Evolutionary conservation across 2,113 vertebrate species (phyloP).

Genomic region (Madoqua kirkii): DNA sequence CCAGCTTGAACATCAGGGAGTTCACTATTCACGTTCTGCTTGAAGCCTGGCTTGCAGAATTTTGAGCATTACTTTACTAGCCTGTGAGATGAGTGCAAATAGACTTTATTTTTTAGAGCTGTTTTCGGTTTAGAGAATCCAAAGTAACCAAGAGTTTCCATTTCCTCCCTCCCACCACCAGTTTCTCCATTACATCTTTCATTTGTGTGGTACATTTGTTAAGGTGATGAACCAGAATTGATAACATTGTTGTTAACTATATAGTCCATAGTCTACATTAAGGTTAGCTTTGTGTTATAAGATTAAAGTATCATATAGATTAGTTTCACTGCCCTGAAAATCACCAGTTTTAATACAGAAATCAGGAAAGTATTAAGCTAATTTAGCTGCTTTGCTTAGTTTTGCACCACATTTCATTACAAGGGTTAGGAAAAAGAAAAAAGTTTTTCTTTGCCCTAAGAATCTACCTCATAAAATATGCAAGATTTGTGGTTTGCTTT

Average conservation of each 20-base stretch:
- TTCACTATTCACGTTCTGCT: no score
- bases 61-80: no score
- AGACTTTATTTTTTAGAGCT: not conserved
- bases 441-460: not conserved
- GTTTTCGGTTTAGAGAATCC: not conserved
- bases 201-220: not conserved
- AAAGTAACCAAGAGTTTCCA: not conserved
- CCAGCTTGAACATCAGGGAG: no score
- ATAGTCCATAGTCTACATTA: not conserved
- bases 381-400: not conserved
- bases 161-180: not conserved
- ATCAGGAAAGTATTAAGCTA: not conserved
- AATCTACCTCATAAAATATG: not conserved
- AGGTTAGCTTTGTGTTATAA: not conserved
- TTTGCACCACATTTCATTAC: not conserved
- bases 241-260: not conserved
- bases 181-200: not conserved
- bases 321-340: not conserved
- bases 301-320: not conserved
- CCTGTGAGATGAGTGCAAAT: not conserved
- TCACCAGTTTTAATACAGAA: constrained; percentile 12
- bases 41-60: no score
- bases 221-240: not conserved
- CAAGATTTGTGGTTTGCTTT: constrained; percentile 12
- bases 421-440: not conserved